Percentiles rank a stretch among this genome's conserved stretches.
Evolutionary conservation across 2,888 invertebrate species (phyloP).

Genomic region (Ormyrus rosae): DNA sequence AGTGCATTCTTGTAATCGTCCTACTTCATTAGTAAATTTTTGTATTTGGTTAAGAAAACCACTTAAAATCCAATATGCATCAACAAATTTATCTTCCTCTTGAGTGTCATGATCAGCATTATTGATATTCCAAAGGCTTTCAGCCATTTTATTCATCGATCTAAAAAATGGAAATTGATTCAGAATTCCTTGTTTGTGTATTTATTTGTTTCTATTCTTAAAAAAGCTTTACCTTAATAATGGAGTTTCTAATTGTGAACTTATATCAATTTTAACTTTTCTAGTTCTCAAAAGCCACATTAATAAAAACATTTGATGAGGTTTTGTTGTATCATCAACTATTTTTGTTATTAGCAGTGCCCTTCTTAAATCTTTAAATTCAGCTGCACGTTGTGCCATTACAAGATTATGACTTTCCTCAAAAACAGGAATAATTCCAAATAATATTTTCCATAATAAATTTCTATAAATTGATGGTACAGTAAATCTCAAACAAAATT

Average conservation of each 20-base stretch:
- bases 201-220: too few species aligned
- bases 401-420: slow-evolving; percentile 87
- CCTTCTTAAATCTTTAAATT: slow-evolving; percentile 85
- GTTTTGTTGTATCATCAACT: slow-evolving; percentile 81
- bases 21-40: slow-evolving; percentile 81
- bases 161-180: slow-evolving; percentile 60
- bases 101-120: slow-evolving; percentile 78
- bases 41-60: slow-evolving; percentile 84
- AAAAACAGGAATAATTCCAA: slow-evolving; percentile 88
- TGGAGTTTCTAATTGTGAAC: slow-evolving; percentile 69
- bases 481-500: slow-evolving; percentile 90
- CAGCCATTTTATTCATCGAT: slow-evolving; percentile 76
- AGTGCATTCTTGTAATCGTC: slow-evolving; percentile 82
- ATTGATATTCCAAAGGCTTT: slow-evolving; percentile 83
- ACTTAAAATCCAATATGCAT: slow-evolving; percentile 90
- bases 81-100: slow-evolving; percentile 76
- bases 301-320: slow-evolving; percentile 83
- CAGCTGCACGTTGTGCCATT: slow-evolving; percentile 83
- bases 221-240: slow-evolving; percentile 65
- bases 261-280: slow-evolving; percentile 77
- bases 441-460: slow-evolving; percentile 90
- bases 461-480: slow-evolving; percentile 89
- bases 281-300: slow-evolving; percentile 91
- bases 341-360: slow-evolving; percentile 84
- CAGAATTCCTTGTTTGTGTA: slow-evolving; percentile 22